phyloP scores from a whole-genome alignment of 2,888 invertebrate species.

The Augochlorella aurata region DNA sequence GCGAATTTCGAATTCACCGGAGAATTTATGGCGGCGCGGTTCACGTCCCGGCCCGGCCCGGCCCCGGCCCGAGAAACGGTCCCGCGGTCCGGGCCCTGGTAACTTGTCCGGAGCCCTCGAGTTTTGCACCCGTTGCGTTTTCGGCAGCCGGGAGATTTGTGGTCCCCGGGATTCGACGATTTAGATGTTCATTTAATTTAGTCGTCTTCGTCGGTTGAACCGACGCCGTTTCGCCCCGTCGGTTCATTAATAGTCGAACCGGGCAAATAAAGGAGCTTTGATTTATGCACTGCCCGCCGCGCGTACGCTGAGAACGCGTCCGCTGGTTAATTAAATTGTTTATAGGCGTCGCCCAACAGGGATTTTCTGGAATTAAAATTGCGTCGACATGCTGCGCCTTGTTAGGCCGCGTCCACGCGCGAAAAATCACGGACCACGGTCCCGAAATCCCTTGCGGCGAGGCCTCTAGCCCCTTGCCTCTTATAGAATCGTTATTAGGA shows the following conservation, averaged over 20 bases:
- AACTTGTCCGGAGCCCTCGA: constrained; percentile 48
- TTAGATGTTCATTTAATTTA: constrained; percentile 78
- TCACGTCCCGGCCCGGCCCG: not conserved
- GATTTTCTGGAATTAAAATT: constrained; percentile 50
- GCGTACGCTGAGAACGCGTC: constrained; percentile 43
- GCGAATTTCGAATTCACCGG: constrained; percentile 66
- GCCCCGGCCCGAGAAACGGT: not conserved
- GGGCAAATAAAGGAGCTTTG: constrained; percentile 56
- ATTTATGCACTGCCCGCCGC: constrained; percentile 54
- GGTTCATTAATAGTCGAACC: constrained; percentile 61
- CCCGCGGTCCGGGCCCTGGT: constrained; percentile 40
- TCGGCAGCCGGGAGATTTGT: constrained; percentile 66
- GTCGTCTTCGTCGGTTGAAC: constrained; percentile 61
- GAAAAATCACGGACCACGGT: not conserved
- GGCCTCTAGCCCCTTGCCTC: too few relatives aligned
- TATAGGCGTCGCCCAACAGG: constrained; percentile 26
- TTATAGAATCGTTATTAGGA: too few relatives aligned
- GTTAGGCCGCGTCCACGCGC: not conserved
- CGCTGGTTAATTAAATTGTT: constrained; percentile 54
- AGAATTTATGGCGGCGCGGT: constrained; percentile 63
- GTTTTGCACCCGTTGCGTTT: constrained; percentile 65
- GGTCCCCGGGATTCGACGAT: constrained; percentile 68
- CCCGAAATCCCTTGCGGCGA: not conserved
- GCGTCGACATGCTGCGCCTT: not conserved
- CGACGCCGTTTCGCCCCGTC: constrained; percentile 38